Base-by-base conservation (phyloP, 2,113 vertebrate genomes). In the Dipodomys merriami region DNA sequence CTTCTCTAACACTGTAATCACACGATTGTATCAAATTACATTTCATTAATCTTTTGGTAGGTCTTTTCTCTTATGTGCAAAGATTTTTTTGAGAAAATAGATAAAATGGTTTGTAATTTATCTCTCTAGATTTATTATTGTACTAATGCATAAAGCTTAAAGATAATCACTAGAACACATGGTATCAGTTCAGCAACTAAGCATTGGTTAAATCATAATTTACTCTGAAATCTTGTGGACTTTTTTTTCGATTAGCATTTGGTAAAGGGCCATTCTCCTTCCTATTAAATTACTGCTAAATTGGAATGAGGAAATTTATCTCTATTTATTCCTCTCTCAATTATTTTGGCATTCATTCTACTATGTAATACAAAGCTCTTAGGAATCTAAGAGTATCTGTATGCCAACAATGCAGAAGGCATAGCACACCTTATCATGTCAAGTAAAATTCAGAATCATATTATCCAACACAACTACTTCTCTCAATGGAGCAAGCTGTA, bases 361-460 rank as follows among this genome's bases (percentile, higher is more conserved):
- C 46, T 23, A 60, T 33, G 79, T 53, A 83, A 85, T 92, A 93
- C 79, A 87, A 85, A 93, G 69, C 60, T 68, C 69, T 80, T 86
- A 72, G 73, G 39, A 64, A 91, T 72, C 35, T 88, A 20, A 86
- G 6, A 68, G 39, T 64, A 86, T 46, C 27, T 79, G 46, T 91
- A 90, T 68, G 49, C 93, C 53, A 89, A 46, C 67, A 82, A 19
- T 4, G 19, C 13, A 6, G 19, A 85, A 44, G 8, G 1, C n/a
- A 13, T 16, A 4, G 18, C 29, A 6, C 39, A 82, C n/a, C 82
- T 95, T 22, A 82, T 69, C 23, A 16, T 35, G 7, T 67, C 33
- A 91, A 93, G 83, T 82, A 25, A 83, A 90, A 94, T 82, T 94
- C 29, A 91, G 62, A 20, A 73, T 83, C 81, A 78, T 79, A 57